Base-by-base conservation (phyloP, 1,140 invertebrate genomes). In the Wiebesia pumilae region DNA sequence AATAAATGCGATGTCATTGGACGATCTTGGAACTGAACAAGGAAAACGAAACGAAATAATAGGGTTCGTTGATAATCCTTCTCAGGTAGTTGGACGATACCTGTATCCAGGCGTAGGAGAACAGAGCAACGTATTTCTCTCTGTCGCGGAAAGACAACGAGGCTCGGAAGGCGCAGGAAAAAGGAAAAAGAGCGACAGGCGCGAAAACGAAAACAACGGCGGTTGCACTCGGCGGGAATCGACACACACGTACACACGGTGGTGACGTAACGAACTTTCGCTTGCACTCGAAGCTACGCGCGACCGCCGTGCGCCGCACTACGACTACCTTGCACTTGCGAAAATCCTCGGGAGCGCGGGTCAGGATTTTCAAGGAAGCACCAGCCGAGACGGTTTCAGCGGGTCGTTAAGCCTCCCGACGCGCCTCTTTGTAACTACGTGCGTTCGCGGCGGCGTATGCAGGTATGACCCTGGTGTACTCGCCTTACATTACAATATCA, bases 291-390 rank as follows among this genome's bases (percentile, higher is more conserved):
- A 1, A 21, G 35, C 6, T n/a, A n/a, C 1, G 58, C 3, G 24
- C 38, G 69, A 73, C 19, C 35, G 67, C 30, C n/a, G 9, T 7
- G 10, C 51, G 19, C 9, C 10, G 58, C 83, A 88, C 86, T 71
- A 84, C 88, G 33, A 89, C 90, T 90, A 92, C 91, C 92, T 92
- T 92, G 92, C 91, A 92, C 92, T 92, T 92, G 91, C 90, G 86
- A 87, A 88, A 88, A 86, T 85, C n/a, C 77, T 51, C 71, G 27
- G 35, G 47, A 51, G 47, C 87, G 81, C 86, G 87, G 87, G 88
- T 89, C 87, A 87, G 83, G 87, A 65, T 84, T 79, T 79, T 78
- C 51, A 78, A 58, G 38, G 35, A 84, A 84, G n/a, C 58, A 3
- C 83, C 19, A 51, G 69, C 43, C 33, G 24, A 65, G 27, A 30